Evolutionary conservation across 2,888 invertebrate genomes (phyloP).

Genomic region (Didymodactylos carnosus): DNA sequence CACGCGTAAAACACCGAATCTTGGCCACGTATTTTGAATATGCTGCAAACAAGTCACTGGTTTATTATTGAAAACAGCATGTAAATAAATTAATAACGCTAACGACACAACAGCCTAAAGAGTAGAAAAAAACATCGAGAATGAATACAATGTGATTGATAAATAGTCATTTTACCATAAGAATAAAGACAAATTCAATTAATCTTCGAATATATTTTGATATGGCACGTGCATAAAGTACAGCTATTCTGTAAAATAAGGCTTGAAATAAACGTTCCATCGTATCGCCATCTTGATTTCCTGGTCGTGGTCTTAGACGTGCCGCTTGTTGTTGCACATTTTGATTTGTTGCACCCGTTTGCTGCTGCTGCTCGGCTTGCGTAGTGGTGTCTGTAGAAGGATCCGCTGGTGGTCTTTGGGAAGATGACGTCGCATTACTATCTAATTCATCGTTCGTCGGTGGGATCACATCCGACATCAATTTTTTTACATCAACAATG

Average conservation of each 20-base stretch:
- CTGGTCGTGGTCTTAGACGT: not conserved
- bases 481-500: too few relatives aligned
- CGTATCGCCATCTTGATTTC: not conserved
- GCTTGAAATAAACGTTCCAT: conserved; percentile 67
- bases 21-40: conserved; percentile 65
- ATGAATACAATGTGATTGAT: not conserved
- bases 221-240: conserved; percentile 73
- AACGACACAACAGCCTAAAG: conserved; percentile 52
- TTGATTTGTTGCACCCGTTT: too few relatives aligned
- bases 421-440: too few relatives aligned
- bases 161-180: conserved; percentile 40
- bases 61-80: conserved; percentile 70
- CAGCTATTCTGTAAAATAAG: conserved; percentile 66
- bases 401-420: too few relatives aligned
- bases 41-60: conserved; percentile 79
- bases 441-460: too few relatives aligned
- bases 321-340: not conserved
- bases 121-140: not conserved
- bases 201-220: conserved; percentile 56
- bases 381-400: too few relatives aligned
- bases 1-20: conserved; percentile 79
- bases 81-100: conserved; percentile 76
- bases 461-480: too few relatives aligned
- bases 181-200: conserved; percentile 58
- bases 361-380: too few relatives aligned